A percentile compares a stretch with the other conserved stretches of the same genome.
Conservation (phyloP, 2,113 vertebrate genomes). For the Spea bombifrons region DNA sequence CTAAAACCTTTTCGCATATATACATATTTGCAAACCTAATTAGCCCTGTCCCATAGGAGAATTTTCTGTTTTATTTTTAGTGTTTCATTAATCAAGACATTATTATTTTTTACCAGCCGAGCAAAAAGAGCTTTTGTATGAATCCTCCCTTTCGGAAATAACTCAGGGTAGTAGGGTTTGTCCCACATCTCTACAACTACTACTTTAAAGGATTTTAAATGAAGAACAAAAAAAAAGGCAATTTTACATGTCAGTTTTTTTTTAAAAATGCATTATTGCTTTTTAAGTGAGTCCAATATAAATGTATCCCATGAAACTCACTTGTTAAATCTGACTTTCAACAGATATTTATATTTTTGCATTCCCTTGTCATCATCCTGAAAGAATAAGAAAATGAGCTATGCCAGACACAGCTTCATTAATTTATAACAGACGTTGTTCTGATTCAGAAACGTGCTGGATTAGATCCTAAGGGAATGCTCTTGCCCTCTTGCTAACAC, state of each 20-base stretch:
- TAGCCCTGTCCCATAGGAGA: too few relatives aligned
- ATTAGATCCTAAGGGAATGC: slow-evolving; percentile 38
- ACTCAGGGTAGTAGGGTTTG: not conserved
- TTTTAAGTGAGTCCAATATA: slow-evolving; percentile 47
- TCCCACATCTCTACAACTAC: slow-evolving; percentile 22
- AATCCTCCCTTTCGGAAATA: slow-evolving; percentile 8
- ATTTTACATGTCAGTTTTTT: slow-evolving; percentile 35
- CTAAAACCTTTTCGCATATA: too few relatives aligned
- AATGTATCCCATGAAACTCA: slow-evolving; percentile 46
- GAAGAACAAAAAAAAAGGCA: slow-evolving; percentile 21
- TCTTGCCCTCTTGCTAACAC: slow-evolving; percentile 42
- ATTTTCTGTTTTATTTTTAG: too few relatives aligned
- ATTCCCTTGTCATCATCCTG: slow-evolving; percentile 47
- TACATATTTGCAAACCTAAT: too few relatives aligned
- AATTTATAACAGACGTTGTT: slow-evolving; percentile 46
- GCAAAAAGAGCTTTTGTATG: too few relatives aligned
- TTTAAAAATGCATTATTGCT: slow-evolving; percentile 41
- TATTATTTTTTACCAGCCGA: too few relatives aligned
- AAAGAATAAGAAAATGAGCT: slow-evolving; percentile 46
- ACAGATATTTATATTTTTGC: slow-evolving; percentile 49
- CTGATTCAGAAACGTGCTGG: slow-evolving; percentile 47
- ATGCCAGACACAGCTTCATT: slow-evolving; percentile 45
- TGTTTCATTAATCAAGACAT: too few relatives aligned
- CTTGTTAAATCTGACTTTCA: slow-evolving; percentile 48
- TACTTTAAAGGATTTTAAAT: slow-evolving; percentile 18